Evolutionary conservation across 2,113 vertebrate genomes (phyloP).

Genomic region (Platanista minor): DNA sequence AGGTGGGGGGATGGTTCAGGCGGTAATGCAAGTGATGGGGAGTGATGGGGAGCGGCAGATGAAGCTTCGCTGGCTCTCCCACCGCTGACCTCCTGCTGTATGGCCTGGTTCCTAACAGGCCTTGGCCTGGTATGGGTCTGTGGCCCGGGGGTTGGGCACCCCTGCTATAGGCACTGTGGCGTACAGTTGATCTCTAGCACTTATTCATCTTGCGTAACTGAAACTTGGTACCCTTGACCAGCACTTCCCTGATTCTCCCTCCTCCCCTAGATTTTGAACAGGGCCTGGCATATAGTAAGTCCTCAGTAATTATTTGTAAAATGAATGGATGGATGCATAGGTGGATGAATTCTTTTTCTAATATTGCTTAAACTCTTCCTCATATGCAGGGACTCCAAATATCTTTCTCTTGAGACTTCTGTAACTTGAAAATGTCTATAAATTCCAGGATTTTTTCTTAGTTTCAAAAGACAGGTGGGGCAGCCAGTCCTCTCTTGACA

Average conservation of each 20-base stretch:
- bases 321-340: background rate
- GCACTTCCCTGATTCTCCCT: background rate
- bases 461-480: background rate
- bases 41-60: too few relatives aligned
- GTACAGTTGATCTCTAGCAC: background rate
- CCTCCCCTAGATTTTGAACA: background rate
- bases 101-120: too few relatives aligned
- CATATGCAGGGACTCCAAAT: background rate
- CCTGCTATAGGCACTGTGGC: background rate
- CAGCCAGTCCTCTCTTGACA: background rate
- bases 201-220: background rate
- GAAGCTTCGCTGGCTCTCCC: too few relatives aligned
- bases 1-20: too few relatives aligned
- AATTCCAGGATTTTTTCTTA: background rate
- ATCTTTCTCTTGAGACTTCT: background rate
- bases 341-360: background rate
- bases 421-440: background rate
- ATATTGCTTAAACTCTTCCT: background rate
- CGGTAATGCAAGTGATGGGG: too few relatives aligned
- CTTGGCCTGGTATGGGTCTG: too few relatives aligned
- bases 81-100: too few relatives aligned
- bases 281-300: background rate
- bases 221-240: background rate
- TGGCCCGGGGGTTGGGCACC: too few relatives aligned
- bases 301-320: background rate